Evolutionary conservation across 1,140 invertebrate species (phyloP).

Genomic region (Daktulosphaira vitifoliae): DNA sequence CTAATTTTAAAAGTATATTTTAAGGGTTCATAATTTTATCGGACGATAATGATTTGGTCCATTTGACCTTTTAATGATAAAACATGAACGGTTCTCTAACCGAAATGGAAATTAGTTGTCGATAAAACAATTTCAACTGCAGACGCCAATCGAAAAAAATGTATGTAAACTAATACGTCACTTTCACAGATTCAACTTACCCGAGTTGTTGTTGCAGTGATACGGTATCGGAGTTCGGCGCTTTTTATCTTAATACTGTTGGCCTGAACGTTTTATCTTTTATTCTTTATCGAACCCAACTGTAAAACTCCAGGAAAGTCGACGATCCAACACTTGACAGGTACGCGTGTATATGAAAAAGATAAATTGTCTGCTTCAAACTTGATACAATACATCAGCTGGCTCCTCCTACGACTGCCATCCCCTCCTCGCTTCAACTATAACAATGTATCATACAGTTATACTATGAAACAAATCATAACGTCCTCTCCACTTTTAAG

Average conservation of each 20-base stretch:
- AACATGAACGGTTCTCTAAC: too few species aligned
- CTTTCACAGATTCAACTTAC: conserved; percentile 16
- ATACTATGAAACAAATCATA: neutral
- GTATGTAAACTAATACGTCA: too few species aligned
- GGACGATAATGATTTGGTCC: too few species aligned
- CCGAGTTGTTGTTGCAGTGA: neutral
- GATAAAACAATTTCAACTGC: too few species aligned
- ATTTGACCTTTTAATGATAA: too few species aligned
- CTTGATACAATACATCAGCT: neutral
- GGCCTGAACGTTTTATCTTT: neutral
- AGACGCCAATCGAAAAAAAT: too few species aligned
- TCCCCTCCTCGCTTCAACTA: conserved; percentile 2
- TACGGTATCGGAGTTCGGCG: neutral
- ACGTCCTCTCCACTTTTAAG: too few species aligned
- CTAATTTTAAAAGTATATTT: too few species aligned
- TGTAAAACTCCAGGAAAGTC: neutral
- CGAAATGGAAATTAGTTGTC: too few species aligned
- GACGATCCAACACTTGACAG: conserved; percentile 30
- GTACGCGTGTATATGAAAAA: conserved; percentile 7
- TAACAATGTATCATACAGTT: too few species aligned
- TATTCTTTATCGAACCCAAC: conserved; percentile 3
- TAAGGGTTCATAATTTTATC: too few species aligned
- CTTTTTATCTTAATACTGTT: too few species aligned
- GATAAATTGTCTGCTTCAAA: conserved; percentile 15
- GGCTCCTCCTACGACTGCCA: conserved; percentile 26